Percentiles rank a stretch among this genome's conserved stretches.
Conservation (phyloP, 2,113 vertebrate genomes). For the Tinamus guttatus region DNA sequence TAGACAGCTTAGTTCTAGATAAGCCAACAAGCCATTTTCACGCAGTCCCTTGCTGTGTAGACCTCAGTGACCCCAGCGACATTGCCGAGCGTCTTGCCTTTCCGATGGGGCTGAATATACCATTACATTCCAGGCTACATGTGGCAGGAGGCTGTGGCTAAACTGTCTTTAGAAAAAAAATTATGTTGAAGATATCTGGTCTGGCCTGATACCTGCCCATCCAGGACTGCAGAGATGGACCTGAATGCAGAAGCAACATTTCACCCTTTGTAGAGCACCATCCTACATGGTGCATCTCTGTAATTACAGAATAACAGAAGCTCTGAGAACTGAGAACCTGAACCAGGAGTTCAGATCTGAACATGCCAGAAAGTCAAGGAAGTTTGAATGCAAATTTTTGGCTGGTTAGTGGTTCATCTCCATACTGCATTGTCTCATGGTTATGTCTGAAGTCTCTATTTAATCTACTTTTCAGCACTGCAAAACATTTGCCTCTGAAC, state of each 20-base stretch:
- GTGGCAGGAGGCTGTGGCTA: not conserved
- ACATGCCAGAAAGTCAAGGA: not conserved
- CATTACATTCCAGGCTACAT: not conserved
- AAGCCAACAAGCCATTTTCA: not conserved
- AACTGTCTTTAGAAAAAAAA: not conserved
- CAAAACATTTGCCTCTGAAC: not conserved
- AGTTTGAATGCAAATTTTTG: constrained; percentile 27
- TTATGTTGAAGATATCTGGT: not conserved
- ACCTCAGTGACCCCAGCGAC: not conserved
- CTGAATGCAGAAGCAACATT: not conserved
- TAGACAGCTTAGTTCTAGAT: not conserved
- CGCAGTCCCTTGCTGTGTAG: not conserved
- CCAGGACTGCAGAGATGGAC: not conserved
- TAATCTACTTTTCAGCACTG: not conserved
- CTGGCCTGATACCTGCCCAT: not conserved
- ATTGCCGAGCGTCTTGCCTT: not conserved
- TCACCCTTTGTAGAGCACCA: not conserved
- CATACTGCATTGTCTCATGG: not conserved
- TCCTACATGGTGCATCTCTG: not conserved
- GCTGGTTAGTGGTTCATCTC: not conserved
- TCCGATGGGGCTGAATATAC: not conserved
- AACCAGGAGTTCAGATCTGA: not conserved
- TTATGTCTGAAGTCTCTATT: not conserved
- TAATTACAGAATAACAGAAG: not conserved
- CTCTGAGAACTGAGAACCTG: not conserved